These are phyloP conservation scores for Megalops cyprinoides DNA, from an alignment of 2,797 vertebrate species.

Conservation along the genomic window DNA sequence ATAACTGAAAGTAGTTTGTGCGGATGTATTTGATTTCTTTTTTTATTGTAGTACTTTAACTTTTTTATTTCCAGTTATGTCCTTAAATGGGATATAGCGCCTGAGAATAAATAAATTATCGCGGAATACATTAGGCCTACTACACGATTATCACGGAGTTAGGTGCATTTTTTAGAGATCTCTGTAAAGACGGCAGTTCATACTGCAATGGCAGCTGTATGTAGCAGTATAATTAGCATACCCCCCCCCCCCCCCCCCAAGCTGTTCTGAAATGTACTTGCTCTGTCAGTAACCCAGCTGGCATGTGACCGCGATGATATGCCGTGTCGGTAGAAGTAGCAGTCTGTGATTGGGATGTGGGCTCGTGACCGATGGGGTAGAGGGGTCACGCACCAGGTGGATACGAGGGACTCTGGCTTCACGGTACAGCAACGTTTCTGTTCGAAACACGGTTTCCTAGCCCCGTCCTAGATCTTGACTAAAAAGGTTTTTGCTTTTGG, in stretches of 20 bases:
- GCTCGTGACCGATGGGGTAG: slow-evolving; percentile 42
- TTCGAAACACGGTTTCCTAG: background rate
- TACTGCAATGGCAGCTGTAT: background rate
- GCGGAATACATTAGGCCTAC: too few relatives aligned
- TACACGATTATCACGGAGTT: too few relatives aligned
- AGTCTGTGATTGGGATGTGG: slow-evolving; percentile 30
- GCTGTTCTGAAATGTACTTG: background rate
- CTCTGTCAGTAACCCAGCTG: slow-evolving; percentile 55
- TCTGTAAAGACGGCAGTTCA: background rate
- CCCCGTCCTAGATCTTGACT: background rate
- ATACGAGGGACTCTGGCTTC: slow-evolving; percentile 2
- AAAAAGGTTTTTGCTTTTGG: background rate
- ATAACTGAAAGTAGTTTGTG: too few relatives aligned
- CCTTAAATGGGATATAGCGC: too few relatives aligned
- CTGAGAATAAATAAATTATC: too few relatives aligned
- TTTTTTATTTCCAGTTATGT: too few relatives aligned
- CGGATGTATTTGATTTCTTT: too few relatives aligned
- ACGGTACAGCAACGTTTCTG: background rate
- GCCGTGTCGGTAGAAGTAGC: slow-evolving; percentile 31
- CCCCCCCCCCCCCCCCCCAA: background rate
- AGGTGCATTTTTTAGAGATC: background rate
- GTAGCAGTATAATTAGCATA: background rate
- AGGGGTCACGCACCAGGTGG: slow-evolving; percentile 32
- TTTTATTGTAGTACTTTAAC: too few relatives aligned
- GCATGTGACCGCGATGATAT: slow-evolving; percentile 77